Base-by-base conservation (phyloP, 2,113 vertebrate species). In the Proteles cristata region DNA sequence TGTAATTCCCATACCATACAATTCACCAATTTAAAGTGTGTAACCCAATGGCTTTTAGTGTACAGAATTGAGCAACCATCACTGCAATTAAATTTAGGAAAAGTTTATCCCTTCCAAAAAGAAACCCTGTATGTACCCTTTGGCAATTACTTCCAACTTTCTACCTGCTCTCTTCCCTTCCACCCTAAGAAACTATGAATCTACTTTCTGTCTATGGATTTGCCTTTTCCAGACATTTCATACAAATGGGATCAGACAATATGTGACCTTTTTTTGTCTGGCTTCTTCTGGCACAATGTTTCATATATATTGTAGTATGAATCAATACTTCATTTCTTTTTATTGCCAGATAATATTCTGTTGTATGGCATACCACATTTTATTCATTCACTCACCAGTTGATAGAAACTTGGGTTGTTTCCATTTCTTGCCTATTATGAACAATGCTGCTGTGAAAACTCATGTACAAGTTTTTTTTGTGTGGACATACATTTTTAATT, bases 311-410 rank as follows among this genome's bases (percentile, higher is more conserved):
- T 48, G 35, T 61, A 76, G 16, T 48, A 74, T 71, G 28, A 87
- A 93, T 95, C 28, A 25, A 26, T 80, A 85, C 71, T 92, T 92
- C 2, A 65, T 69, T 97, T 81, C 55, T 73, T 55, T 85, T 61
- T 85, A 69, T 91, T 58, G 43, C 33, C 53, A 39, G 66, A 77
- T 76, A 61, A 53, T n/a, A 90, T 26, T 58, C 17, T 2, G 74
- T 50, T 68, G 8, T 91, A n/a, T 83, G n/a, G 7, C 58, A 65
- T 77, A 63, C 31, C 68, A 84, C 19, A 48, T 79, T 93, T 88
- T 39, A 65, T 77, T 79, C 79, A 88, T 66, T 87, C 23, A 87
- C 21, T 93, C 61, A 71, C 33, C 23, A 76, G 23, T 53, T 94
- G 12, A 81, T 76, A 21, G 33, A 93, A 85, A 82, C 28, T 90